Conservation (phyloP, 2,888 invertebrate species). For the Sinodicranocentrus sp. region DNA sequence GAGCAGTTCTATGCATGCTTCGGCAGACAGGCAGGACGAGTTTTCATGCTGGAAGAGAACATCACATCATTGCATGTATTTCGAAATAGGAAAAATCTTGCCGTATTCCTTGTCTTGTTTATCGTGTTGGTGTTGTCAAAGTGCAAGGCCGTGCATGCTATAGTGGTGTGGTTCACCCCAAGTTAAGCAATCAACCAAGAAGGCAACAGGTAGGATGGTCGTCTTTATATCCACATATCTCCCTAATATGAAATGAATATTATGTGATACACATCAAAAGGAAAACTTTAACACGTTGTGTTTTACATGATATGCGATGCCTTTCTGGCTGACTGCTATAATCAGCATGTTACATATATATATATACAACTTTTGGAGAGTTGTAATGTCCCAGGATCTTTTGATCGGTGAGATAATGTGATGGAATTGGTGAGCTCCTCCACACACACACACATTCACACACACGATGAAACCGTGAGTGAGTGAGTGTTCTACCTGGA, state of each 20-base stretch:
- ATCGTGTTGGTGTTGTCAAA: slow-evolving; percentile 64
- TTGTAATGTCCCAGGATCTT: neutral
- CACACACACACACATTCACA: too few relatives aligned
- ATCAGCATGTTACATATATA: neutral
- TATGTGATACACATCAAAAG: too few relatives aligned
- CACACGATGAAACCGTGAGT: too few relatives aligned
- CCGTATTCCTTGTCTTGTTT: slow-evolving; percentile 10
- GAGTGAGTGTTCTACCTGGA: too few relatives aligned
- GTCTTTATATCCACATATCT: too few relatives aligned
- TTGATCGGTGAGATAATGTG: too few relatives aligned
- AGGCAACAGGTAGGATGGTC: slow-evolving; percentile 19
- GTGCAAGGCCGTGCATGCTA: slow-evolving; percentile 65
- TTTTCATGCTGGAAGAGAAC: neutral
- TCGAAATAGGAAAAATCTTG: neutral
- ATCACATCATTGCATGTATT: neutral
- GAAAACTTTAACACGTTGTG: too few relatives aligned
- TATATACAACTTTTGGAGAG: neutral
- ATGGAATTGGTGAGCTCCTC: too few relatives aligned
- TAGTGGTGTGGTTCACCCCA: slow-evolving; percentile 23
- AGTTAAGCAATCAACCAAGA: slow-evolving; percentile 34
- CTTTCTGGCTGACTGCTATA: neutral
- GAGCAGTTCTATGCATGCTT: slow-evolving; percentile 1
- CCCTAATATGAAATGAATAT: too few relatives aligned
- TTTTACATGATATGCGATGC: too few relatives aligned
- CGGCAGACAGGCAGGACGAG: neutral